Conservation (phyloP, 2,113 vertebrate genomes). For the Nipponia nippon region DNA sequence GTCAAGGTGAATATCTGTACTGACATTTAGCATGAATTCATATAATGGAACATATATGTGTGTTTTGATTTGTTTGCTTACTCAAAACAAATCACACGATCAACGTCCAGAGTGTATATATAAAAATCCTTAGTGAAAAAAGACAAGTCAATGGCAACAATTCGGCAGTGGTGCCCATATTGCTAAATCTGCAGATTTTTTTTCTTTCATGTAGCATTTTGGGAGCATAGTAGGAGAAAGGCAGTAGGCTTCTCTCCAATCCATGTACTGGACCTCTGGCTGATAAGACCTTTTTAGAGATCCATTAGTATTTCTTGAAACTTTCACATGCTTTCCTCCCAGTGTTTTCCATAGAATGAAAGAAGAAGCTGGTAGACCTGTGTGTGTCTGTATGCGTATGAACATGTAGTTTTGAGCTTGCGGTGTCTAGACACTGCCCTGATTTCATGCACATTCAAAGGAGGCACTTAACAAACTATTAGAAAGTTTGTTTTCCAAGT, state of each 20-base stretch:
- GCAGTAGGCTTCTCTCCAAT: not conserved
- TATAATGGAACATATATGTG: not conserved
- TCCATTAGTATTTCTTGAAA: not conserved
- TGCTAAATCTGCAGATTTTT: not conserved
- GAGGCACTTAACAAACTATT: not conserved
- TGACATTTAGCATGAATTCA: not conserved
- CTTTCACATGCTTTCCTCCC: not conserved
- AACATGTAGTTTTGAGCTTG: not conserved
- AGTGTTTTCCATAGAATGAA: not conserved
- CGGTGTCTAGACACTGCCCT: not conserved
- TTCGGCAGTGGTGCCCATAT: not conserved
- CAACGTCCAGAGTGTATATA: not conserved
- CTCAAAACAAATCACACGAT: not conserved
- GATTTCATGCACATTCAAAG: not conserved
- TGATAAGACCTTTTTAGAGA: not conserved
- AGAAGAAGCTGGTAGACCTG: not conserved
- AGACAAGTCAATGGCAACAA: not conserved
- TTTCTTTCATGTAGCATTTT: not conserved
- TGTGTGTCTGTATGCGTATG: not conserved
- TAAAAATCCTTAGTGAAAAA: not conserved
- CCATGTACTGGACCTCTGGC: not conserved
- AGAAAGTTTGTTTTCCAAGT: not conserved
- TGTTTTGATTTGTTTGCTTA: not conserved
- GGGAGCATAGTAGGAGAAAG: not conserved
- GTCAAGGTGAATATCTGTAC: not conserved